Evolutionary conservation across 2,888 invertebrate species (phyloP).

Genomic region (Orthosia gothica): DNA sequence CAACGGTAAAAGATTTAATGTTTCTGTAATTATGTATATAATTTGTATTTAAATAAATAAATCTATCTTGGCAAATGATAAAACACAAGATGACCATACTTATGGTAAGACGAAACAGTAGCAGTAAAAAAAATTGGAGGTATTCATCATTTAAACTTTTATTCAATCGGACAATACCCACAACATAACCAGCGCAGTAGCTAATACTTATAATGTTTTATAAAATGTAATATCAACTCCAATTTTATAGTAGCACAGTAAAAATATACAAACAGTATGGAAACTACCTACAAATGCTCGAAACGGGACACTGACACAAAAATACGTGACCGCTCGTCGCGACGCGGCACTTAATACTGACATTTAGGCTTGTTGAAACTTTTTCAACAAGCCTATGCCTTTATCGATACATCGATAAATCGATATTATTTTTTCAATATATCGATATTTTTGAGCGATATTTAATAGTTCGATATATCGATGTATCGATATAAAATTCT

Average conservation of each 20-base stretch:
- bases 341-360: no score
- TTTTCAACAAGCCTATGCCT: no score
- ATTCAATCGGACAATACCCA: not conserved
- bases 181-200: not conserved
- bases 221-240: not conserved
- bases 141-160: not conserved
- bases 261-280: no score
- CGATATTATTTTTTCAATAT: no score
- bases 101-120: not conserved
- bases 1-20: not conserved
- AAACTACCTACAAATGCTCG: no score
- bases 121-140: not conserved
- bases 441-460: no score
- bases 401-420: no score
- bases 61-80: not conserved
- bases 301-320: no score
- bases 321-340: no score
- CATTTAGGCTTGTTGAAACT: no score
- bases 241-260: constrained; percentile 3
- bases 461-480: no score
- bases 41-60: not conserved
- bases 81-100: not conserved
- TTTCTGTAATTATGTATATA: not conserved
- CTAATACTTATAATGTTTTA: not conserved
- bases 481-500: no score